Evolutionary conservation across 2,797 vertebrate species (phyloP).

Genomic region (Valencia hispanica): DNA sequence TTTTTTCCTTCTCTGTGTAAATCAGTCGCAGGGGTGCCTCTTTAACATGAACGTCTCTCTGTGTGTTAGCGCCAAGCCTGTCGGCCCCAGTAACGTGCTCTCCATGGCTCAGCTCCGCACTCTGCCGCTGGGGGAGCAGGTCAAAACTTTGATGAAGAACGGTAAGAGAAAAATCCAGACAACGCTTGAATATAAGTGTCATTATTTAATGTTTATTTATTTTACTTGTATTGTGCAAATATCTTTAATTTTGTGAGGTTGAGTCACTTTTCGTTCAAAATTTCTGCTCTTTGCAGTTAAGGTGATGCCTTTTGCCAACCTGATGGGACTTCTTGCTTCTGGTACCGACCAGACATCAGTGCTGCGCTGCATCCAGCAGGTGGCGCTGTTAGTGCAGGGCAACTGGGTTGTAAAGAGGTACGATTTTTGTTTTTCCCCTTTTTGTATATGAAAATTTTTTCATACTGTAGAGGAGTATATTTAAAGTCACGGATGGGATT

Average conservation of each 20-base stretch:
- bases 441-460: neutral
- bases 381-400: slow-evolving; percentile 97
- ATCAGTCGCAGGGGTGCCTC: neutral
- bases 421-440: slow-evolving; percentile 11
- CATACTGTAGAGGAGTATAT: neutral
- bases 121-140: slow-evolving; percentile 93
- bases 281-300: slow-evolving; percentile 84
- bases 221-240: neutral
- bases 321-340: slow-evolving; percentile 93
- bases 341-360: slow-evolving; percentile 90
- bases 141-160: slow-evolving; percentile 97
- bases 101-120: slow-evolving; percentile 98
- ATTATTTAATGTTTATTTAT: slow-evolving; percentile 2
- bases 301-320: slow-evolving; percentile 94
- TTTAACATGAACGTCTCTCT: neutral
- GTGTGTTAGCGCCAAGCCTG: slow-evolving; percentile 83
- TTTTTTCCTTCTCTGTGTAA: neutral
- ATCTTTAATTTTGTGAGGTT: neutral
- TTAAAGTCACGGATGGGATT: neutral
- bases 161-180: slow-evolving; percentile 74
- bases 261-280: neutral
- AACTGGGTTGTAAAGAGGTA: slow-evolving; percentile 99
- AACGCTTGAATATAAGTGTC: too few relatives aligned
- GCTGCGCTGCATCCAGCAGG: slow-evolving; percentile 97
- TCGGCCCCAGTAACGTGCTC: slow-evolving; percentile 94